Base-by-base conservation (phyloP, 2,113 vertebrate genomes). In the Ochotona princeps region DNA sequence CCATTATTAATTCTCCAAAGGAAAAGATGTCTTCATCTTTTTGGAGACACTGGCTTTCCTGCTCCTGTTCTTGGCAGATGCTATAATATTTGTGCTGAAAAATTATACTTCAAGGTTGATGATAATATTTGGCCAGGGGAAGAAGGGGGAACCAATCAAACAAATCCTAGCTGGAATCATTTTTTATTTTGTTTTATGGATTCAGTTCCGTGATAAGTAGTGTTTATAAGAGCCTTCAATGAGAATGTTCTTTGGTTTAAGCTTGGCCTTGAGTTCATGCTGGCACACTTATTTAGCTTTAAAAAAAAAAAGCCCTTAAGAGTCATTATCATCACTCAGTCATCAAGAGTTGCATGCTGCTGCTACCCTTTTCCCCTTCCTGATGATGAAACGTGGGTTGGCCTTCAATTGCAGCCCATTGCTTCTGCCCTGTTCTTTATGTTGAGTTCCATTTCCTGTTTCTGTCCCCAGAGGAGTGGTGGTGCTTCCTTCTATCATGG, bases 121-220 rank as follows among this genome's bases (percentile, higher is more conserved):
- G 93, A 95, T 92, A 81, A 49, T 84, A 83, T 90, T 90, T 95
- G 87, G 83, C 93, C 92, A 92, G 83, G 87, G 87, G 76, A 92
- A 86, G 66, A 54, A 81, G 3, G 83, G 83, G 12, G 15, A 25
- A 67, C 51, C 66, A 88, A 38, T 61, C 67, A 84, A 89, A 89
- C 17, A 18, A 57, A 1, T 87, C 51, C 80, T 89, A 94, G 87
- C 20, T 74, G n/a, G 5, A 70, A 63, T 74, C 80, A 44, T 96
- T 96, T 97, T 92, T 97, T 80, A 95, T 90, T 94, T 94, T 94
- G 65, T 95, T 97, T 96, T 81, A 78, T 97, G 89, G 91, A 82
- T 93, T 97, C 93, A 70, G n/a, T 91, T 83, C 88, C 91, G 63
- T 85, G 83, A 92, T 75, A 38, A 17, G 81, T 8, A 17, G 18